Conservation (phyloP, 2,113 vertebrate species). For the Chaetops frenatus region DNA sequence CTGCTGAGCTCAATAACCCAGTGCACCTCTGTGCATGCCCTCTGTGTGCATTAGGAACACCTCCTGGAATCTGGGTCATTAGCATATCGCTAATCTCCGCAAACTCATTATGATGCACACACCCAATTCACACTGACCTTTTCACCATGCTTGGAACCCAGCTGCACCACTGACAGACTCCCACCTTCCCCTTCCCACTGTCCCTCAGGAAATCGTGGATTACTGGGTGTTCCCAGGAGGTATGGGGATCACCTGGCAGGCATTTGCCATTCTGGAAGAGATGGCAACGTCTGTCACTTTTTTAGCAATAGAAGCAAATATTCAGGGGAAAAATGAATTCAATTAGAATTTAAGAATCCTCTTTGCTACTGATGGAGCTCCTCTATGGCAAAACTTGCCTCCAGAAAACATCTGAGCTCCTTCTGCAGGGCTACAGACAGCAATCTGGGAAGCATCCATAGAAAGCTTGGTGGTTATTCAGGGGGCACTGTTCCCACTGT, state of each 20-base stretch:
- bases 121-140: not conserved
- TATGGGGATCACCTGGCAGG: not conserved
- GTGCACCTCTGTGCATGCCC: not conserved
- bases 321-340: fast-evolving
- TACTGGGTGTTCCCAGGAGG: not conserved
- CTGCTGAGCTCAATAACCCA: not conserved
- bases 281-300: not conserved
- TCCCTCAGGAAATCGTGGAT: not conserved
- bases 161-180: not conserved
- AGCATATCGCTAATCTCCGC: not conserved
- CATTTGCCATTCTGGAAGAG: not conserved
- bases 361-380: not conserved
- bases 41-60: not conserved
- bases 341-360: not conserved
- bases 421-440: not conserved
- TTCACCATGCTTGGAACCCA: not conserved
- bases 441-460: not conserved
- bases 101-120: not conserved
- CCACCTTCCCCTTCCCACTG: not conserved
- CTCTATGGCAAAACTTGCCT: not conserved
- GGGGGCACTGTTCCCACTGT: not conserved
- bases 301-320: not conserved
- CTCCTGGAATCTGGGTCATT: not conserved
- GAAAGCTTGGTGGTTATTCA: not conserved
- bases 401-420: not conserved